Evolutionary conservation across 2,888 invertebrate genomes (phyloP).

Genomic region (Zygothrica quintamaculata): DNA sequence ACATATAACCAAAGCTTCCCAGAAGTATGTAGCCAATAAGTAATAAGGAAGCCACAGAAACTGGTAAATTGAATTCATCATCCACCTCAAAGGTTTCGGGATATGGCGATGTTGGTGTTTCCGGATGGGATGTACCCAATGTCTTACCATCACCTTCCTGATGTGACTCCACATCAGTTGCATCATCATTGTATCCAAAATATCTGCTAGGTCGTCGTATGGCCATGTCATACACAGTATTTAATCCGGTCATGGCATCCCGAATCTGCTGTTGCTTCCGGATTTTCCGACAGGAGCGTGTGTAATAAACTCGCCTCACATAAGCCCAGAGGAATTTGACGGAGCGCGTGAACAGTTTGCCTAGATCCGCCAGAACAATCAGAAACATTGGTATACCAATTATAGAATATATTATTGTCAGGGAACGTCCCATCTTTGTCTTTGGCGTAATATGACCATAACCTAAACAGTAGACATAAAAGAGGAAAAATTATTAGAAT

Average conservation of each 20-base stretch:
- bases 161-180: slow-evolving; percentile 85
- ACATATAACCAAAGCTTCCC: slow-evolving; percentile 92
- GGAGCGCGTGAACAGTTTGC: slow-evolving; percentile 94
- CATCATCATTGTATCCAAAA: slow-evolving; percentile 86
- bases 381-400: slow-evolving; percentile 98
- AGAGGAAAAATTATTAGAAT: not conserved
- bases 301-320: slow-evolving; percentile 92
- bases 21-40: slow-evolving; percentile 93
- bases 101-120: slow-evolving; percentile 91
- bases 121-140: slow-evolving; percentile 82
- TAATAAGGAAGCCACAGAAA: slow-evolving; percentile 93
- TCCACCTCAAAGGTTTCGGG: slow-evolving; percentile 91
- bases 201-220: slow-evolving; percentile 89
- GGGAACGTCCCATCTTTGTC: slow-evolving; percentile 92
- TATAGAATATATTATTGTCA: slow-evolving; percentile 96
- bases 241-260: slow-evolving; percentile 93
- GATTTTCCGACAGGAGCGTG: slow-evolving; percentile 92
- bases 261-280: slow-evolving; percentile 90
- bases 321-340: slow-evolving; percentile 96
- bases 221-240: slow-evolving; percentile 92
- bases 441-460: slow-evolving; percentile 98
- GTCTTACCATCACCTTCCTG: slow-evolving; percentile 65
- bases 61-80: slow-evolving; percentile 97
- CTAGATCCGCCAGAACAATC: slow-evolving; percentile 96
- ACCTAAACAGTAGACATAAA: no score